These are phyloP conservation scores for Tinea trinotella DNA, from an alignment of 2,888 invertebrate species.

Conservation along the genomic window DNA sequence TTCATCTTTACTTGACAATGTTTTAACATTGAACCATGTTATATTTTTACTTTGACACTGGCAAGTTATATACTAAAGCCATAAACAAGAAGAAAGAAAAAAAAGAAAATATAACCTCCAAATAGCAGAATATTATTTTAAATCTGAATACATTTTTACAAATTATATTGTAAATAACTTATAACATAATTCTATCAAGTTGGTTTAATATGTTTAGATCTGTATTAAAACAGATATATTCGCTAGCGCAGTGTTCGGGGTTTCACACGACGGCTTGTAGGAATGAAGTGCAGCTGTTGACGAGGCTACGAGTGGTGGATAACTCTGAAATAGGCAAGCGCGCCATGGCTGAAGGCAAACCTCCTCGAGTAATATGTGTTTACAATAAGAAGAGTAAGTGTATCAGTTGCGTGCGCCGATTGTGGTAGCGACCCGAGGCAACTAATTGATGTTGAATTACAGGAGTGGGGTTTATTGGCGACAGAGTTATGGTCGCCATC, in stretches of 20 bases:
- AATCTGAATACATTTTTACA: too few species aligned
- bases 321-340: constrained; percentile 96
- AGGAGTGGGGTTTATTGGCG: constrained; percentile 77
- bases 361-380: constrained; percentile 94
- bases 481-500: constrained; percentile 92
- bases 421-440: background rate
- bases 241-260: constrained; percentile 28
- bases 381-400: constrained; percentile 82
- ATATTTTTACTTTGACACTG: too few species aligned
- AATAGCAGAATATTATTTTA: too few species aligned
- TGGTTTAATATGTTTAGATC: constrained; percentile 48
- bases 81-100: too few species aligned
- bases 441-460: background rate
- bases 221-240: constrained; percentile 36
- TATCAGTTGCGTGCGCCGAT: background rate
- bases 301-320: constrained; percentile 93
- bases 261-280: constrained; percentile 74
- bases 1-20: too few species aligned
- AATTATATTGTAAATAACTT: too few species aligned
- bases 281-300: constrained; percentile 80
- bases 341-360: constrained; percentile 95
- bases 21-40: too few species aligned
- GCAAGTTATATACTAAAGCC: too few species aligned
- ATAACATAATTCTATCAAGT: too few species aligned
- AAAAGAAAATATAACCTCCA: too few species aligned